Conservation (phyloP, 2,113 vertebrate species). For the Andinoacara biseriatus region DNA sequence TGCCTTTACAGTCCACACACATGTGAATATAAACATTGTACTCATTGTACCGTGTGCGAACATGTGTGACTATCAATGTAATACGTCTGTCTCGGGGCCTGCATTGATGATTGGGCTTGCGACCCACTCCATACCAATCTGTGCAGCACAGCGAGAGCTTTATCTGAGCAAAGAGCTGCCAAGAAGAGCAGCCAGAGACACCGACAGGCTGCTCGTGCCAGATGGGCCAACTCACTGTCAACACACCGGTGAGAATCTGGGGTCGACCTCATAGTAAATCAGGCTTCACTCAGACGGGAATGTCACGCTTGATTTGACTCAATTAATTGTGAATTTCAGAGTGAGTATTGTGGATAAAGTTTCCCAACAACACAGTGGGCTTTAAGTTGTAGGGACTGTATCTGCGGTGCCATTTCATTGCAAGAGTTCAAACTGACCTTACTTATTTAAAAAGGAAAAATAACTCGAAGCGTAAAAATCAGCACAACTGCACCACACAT, state of each 20-base stretch:
- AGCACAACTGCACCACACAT: neutral
- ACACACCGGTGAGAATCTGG: conserved; percentile 40
- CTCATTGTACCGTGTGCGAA: neutral
- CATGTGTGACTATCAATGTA: neutral
- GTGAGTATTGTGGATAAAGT: neutral
- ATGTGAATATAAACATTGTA: conserved; percentile 11
- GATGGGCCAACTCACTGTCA: conserved; percentile 8
- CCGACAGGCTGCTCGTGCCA: neutral
- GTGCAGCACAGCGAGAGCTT: conserved; percentile 6
- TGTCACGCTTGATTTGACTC: conserved; percentile 39
- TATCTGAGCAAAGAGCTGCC: conserved; percentile 35
- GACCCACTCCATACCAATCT: conserved; percentile 22
- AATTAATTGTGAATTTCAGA: conserved; percentile 44
- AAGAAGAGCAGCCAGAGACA: conserved; percentile 21
- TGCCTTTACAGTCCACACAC: neutral
- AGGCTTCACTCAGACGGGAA: conserved; percentile 37
- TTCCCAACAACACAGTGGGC: neutral
- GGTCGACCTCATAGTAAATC: conserved; percentile 12
- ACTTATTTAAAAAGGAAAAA: conserved; percentile 5
- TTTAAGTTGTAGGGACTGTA: neutral
- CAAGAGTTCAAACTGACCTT: neutral
- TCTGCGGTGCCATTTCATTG: neutral
- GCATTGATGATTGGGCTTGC: conserved; percentile 43
- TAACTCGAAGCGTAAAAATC: neutral
- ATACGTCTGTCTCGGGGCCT: neutral